Conservation (phyloP, 2,113 vertebrate genomes). For the Hystrix brachyura region DNA sequence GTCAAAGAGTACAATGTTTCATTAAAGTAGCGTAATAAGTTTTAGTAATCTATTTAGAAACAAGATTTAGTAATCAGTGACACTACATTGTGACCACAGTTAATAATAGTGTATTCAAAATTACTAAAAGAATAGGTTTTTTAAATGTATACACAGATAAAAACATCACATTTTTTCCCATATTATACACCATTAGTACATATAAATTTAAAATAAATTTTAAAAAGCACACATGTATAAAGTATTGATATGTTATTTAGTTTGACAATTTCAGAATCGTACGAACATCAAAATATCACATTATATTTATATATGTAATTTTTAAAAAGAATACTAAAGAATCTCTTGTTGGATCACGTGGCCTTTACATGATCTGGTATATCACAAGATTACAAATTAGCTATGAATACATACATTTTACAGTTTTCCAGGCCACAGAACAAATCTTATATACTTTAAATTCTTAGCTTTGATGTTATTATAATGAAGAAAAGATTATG, state of each 20-base stretch:
- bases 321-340: background rate
- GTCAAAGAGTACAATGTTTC: background rate
- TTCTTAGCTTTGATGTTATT: slow-evolving; percentile 39
- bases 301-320: background rate
- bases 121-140: background rate
- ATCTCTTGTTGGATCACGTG: background rate
- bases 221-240: background rate
- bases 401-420: slow-evolving; percentile 1
- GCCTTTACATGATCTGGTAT: slow-evolving; percentile 15
- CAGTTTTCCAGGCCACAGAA: background rate
- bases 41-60: background rate
- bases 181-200: background rate
- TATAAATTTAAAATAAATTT: background rate
- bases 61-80: background rate
- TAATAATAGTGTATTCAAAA: background rate
- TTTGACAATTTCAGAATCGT: background rate
- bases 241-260: background rate
- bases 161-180: background rate
- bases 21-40: background rate
- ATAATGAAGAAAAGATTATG: background rate
- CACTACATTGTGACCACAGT: background rate
- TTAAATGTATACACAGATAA: background rate
- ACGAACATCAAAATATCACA: background rate
- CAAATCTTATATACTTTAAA: slow-evolving; percentile 44
- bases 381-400: background rate